Percentiles rank a stretch among this genome's conserved stretches.
Conservation (phyloP, 2,888 invertebrate species). For the Icerya purchasi region DNA sequence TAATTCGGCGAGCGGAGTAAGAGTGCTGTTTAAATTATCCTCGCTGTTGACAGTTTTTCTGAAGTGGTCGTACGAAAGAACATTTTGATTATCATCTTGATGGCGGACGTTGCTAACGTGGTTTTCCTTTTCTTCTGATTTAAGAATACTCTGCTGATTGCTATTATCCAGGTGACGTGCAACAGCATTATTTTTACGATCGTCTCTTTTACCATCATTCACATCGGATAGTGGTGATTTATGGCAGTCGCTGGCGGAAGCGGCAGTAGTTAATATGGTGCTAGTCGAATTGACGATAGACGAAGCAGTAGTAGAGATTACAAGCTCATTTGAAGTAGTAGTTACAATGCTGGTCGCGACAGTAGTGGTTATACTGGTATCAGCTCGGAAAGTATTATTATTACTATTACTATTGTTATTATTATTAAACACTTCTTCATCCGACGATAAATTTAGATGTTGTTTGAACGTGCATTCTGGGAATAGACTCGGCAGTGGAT, state of each 20-base stretch:
- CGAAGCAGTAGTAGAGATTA: neutral
- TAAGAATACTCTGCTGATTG: neutral
- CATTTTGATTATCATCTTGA: neutral
- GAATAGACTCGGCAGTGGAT: neutral
- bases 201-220: too few species aligned
- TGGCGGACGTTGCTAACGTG: neutral
- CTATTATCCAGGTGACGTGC: neutral
- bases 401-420: conserved; percentile 6
- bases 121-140: neutral
- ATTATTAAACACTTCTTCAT: conserved; percentile 1
- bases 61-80: neutral
- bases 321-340: neutral
- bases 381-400: neutral
- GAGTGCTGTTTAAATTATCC: neutral
- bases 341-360: neutral
- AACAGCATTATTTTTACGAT: neutral
- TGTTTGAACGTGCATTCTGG: neutral
- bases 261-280: neutral
- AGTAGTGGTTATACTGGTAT: neutral
- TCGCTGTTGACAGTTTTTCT: neutral
- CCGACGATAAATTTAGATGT: conserved; percentile 11
- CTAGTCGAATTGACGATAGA: neutral
- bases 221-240: too few species aligned
- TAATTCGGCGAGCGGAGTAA: neutral
- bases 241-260: neutral